These are phyloP conservation scores for Pangasius krempfi DNA, from an alignment of 2,797 vertebrate species.

Conservation along the genomic window DNA sequence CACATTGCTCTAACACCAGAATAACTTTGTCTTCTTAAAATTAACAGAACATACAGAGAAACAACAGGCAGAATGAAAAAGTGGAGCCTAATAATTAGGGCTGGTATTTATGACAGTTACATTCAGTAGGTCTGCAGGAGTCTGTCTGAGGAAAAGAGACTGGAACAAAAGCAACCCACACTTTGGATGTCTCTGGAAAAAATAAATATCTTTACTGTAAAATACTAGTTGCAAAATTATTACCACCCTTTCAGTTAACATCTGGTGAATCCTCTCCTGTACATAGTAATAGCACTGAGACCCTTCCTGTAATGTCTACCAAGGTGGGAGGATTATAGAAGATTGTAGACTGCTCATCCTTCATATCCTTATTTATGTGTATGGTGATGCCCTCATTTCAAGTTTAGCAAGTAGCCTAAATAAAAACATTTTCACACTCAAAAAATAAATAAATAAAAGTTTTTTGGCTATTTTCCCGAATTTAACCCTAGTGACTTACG, in stretches of 20 bases:
- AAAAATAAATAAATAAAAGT: background rate
- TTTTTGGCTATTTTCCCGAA: background rate
- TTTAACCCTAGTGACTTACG: background rate
- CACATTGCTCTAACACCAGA: background rate
- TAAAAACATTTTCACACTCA: background rate
- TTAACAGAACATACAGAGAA: background rate
- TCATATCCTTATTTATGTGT: background rate
- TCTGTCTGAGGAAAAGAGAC: background rate
- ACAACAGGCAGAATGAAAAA: background rate
- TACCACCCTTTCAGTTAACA: background rate
- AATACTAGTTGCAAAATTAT: background rate
- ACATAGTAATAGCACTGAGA: background rate
- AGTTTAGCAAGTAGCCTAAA: background rate
- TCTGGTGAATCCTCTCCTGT: background rate
- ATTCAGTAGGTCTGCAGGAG: background rate
- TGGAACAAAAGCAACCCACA: background rate
- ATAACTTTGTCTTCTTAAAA: background rate
- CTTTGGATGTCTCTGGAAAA: background rate
- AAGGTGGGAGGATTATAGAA: background rate
- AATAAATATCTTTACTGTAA: background rate
- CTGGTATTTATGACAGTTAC: conserved; percentile 11
- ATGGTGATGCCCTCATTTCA: background rate
- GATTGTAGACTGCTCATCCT: background rate
- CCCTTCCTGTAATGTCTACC: background rate
- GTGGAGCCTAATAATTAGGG: background rate